These are phyloP conservation scores for Aleadryas rufinucha DNA, from an alignment of 2,113 vertebrate species.

Conservation along the genomic window DNA sequence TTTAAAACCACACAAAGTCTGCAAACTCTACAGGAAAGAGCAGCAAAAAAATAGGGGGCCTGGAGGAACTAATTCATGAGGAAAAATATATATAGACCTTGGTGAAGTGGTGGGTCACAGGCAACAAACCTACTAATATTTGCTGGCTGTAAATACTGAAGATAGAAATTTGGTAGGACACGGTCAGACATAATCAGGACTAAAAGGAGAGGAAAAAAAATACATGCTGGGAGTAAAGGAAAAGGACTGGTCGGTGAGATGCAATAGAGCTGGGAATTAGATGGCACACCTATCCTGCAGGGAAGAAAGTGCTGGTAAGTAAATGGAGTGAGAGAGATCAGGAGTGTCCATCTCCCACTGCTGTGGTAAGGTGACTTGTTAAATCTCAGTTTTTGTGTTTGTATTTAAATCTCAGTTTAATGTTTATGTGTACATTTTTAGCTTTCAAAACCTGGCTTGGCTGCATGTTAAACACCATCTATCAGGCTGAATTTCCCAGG, in stretches of 20 bases:
- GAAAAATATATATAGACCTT: neutral
- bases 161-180: neutral
- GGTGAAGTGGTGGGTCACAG: neutral
- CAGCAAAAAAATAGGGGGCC: neutral
- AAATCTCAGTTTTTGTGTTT: neutral
- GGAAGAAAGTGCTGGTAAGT: neutral
- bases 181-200: neutral
- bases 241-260: neutral
- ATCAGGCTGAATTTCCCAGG: neutral
- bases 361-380: neutral
- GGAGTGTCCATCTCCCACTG: neutral
- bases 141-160: neutral
- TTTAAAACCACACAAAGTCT: neutral
- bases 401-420: neutral
- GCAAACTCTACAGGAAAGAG: neutral
- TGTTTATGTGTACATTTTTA: neutral
- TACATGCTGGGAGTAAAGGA: neutral
- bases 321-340: neutral
- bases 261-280: neutral
- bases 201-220: neutral
- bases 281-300: neutral
- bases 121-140: conserved; percentile 10
- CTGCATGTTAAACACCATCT: neutral
- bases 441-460: neutral
- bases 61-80: neutral